Evolutionary conservation across 2,113 vertebrate species (phyloP), one percentile per base, ranked within the genome.

Genomic region (Dendropsophus ebraccatus): DNA sequence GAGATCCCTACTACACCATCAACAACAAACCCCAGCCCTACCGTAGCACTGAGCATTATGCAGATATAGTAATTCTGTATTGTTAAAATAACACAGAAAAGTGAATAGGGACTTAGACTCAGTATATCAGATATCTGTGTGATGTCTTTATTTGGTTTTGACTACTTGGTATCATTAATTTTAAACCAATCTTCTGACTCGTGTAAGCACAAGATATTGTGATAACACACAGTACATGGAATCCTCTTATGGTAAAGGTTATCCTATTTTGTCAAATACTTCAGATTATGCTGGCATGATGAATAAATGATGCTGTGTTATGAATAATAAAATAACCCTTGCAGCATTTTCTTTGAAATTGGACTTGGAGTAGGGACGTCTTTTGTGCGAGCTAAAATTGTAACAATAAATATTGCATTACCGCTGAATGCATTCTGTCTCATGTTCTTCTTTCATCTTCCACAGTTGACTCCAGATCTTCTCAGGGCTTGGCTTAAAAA

Each of bases 301-400:
- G 37, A 86, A 86, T 86, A 86, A 86, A 73, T 81, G 14, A 86
- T 86, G 49, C 12, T 16, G 60, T 49, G n/a, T 60, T 72, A 81
- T 86, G n/a, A 86, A 86, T 86, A 81, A 86, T 86, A 81, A 72
- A 86, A 81, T 86, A 86, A 81, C 79, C 65, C 76, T 81, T 60
- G 50, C 76, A 81, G 84, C 84, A 37, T 73, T 32, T 73, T 60
- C 84, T 86, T 86, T 86, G 84, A 86, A 81, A 73, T 70, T 67
- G 35, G 56, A 41, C 62, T 65, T 65, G 72, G 58, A 84, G 54
- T 23, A 8, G 83, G 11, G 21, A 72, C 76, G 73, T 58, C 65
- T 52, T 80, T 86, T 86, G 76, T 86, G 35, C 25, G 16, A 41
- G 50, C 19, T 73, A 21, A 86, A 54, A 73, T 72, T 50, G 62